phyloP scores from a whole-genome alignment of 2,888 invertebrate species.

The Sicus ferrugineus region DNA sequence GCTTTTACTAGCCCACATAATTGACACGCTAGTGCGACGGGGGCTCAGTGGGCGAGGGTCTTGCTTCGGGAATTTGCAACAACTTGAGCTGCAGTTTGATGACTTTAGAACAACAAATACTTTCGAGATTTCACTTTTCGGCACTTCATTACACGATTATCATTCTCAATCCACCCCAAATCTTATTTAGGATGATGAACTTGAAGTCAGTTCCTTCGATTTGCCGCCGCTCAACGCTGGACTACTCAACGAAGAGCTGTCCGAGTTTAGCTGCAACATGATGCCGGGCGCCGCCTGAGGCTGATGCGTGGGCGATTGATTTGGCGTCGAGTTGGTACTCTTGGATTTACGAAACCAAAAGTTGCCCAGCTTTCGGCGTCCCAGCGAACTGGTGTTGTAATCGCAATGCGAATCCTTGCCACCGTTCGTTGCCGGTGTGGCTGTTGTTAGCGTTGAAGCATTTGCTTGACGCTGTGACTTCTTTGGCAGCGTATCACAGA shows the following conservation, averaged over 20 bases:
- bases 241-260: constrained; percentile 47
- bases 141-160: neutral
- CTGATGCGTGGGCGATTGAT: constrained; percentile 64
- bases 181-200: constrained; percentile 39
- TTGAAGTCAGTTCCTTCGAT: constrained; percentile 39
- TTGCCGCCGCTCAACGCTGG: constrained; percentile 39
- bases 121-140: neutral
- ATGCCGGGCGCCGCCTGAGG: constrained; percentile 36
- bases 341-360: constrained; percentile 65
- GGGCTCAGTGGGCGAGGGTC: neutral
- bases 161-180: neutral
- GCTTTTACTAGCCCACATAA: constrained; percentile 5
- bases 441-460: constrained; percentile 27
- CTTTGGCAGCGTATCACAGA: constrained; percentile 62
- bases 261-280: constrained; percentile 40
- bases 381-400: constrained; percentile 59
- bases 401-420: constrained; percentile 41
- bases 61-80: neutral
- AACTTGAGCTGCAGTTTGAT: neutral
- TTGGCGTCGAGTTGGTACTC: constrained; percentile 63
- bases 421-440: constrained; percentile 27
- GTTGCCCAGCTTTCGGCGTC: constrained; percentile 62
- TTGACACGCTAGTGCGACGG: constrained; percentile 20
- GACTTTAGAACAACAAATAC: neutral
- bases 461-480: constrained; percentile 49